These are phyloP conservation scores for Caloenas nicobarica DNA, from an alignment of 2,113 vertebrate species.

Conservation along the genomic window DNA sequence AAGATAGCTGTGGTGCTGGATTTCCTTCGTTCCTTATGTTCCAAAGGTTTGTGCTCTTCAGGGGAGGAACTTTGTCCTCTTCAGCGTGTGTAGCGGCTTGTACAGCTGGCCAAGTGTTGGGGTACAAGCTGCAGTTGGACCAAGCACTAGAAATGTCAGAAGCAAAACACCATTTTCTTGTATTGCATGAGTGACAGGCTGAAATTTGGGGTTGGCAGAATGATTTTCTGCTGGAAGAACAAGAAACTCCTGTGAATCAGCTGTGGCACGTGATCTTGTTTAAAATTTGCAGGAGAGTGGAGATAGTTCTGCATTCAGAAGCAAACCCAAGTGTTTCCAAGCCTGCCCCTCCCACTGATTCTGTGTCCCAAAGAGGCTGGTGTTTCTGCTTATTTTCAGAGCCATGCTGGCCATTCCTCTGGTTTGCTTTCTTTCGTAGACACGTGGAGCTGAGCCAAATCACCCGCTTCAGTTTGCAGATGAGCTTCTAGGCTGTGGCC, in stretches of 20 bases:
- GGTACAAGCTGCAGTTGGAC: neutral
- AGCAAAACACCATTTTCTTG: neutral
- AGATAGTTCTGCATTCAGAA: neutral
- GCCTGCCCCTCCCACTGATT: neutral
- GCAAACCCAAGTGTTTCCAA: neutral
- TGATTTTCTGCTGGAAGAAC: neutral
- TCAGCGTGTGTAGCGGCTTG: neutral
- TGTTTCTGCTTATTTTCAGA: conserved; percentile 19
- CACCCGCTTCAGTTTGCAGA: neutral
- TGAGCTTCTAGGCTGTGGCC: neutral
- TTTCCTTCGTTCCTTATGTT: neutral
- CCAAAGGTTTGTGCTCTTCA: neutral
- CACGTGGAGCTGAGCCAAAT: neutral
- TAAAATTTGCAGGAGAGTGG: neutral
- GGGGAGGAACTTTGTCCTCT: neutral
- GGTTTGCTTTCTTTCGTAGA: neutral
- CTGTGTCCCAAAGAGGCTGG: neutral
- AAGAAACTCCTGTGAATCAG: neutral
- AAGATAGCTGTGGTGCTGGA: neutral
- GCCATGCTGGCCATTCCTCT: neutral
- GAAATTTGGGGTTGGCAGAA: neutral
- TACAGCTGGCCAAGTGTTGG: neutral
- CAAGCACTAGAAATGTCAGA: neutral
- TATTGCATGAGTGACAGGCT: neutral
- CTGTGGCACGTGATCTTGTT: neutral